phyloP scores from a whole-genome alignment of 2,113 vertebrate genomes.

The Trichechus manatus region DNA sequence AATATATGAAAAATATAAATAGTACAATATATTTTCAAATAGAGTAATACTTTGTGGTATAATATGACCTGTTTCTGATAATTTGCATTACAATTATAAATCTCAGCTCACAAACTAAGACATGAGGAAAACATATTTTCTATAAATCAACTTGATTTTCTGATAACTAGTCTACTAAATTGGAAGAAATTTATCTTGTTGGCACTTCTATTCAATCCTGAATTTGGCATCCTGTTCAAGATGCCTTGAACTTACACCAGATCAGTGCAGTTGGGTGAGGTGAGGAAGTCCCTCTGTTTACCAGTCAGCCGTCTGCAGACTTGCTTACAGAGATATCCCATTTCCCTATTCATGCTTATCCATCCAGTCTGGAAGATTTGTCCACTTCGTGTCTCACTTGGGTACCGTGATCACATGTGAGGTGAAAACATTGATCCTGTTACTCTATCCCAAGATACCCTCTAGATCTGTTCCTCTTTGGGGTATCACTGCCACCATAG shows the following conservation, averaged over 20 bases:
- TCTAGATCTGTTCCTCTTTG: background rate
- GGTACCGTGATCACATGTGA: background rate
- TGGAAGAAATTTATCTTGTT: background rate
- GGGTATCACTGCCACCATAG: background rate
- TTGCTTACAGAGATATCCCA: background rate
- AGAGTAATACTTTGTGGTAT: background rate
- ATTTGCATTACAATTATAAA: background rate
- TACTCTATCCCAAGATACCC: background rate
- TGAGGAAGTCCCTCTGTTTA: rapidly evolving
- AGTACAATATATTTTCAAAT: constrained; percentile 25
- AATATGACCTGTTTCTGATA: background rate
- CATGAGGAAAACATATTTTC: background rate
- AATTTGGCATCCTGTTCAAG: background rate
- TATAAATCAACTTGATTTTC: constrained; percentile 10
- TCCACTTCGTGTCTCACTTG: background rate
- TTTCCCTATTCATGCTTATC: background rate
- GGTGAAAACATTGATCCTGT: background rate
- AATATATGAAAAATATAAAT: constrained; percentile 28
- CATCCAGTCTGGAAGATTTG: background rate
- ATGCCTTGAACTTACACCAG: background rate
- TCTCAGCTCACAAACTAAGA: background rate
- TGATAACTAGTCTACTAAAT: background rate
- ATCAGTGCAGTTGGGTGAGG: rapidly evolving
- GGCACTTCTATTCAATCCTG: background rate
- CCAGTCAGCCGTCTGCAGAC: background rate